Base-by-base conservation (phyloP, 2,888 invertebrate species). In the Branchipolynoe longqiensis region DNA sequence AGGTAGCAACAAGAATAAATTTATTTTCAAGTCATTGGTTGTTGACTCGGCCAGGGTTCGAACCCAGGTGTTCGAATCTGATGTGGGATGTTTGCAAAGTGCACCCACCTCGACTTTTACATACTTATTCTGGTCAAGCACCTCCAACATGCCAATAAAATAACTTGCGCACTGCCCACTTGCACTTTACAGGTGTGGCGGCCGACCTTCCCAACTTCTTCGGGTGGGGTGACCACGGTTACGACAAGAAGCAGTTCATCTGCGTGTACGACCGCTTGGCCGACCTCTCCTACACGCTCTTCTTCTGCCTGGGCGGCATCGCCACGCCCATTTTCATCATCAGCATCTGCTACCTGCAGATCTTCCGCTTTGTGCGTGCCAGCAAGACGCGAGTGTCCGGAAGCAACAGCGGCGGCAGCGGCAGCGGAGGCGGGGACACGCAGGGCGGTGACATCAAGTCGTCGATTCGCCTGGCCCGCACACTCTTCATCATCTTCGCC, bases 401-500 rank as follows among this genome's bases (percentile, higher is more conserved):
- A 1, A 31, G 54, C 41, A 18, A 36, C 14, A n/a, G n/a, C n/a
- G n/a, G n/a, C n/a, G n/a, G n/a, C n/a, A n/a, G n/a, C n/a, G n/a
- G n/a, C n/a, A n/a, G n/a, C n/a, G n/a, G n/a, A n/a, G 48, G 56
- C 31, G 33, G 6, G 3, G 69, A 69, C 3, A 78, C 28, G 25
- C 18, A 28, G 31, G 28, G 33, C 14, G 41, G n/a, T 6, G 85
- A 74, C 18, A 18, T n/a, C 0, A 48, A 84, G 28, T 48, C 59
- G 54, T 84, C 84, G 0, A 78, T 74, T 36, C 40, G 59, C 14
- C 41, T 90, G 25, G 90, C 90, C 0, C 87, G 87, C 28, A 90
- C 91, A 0, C 82, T 91, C 48, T 91, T 90, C 74, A 87, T 90
- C 48, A 90, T 91, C 54, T 91, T 90, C 82, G 87, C 88, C 0